A percentile compares a stretch with the other conserved stretches of the same genome.
Evolutionary conservation across 2,888 invertebrate genomes (phyloP).

Genomic region (Sarcophaga carnaria): DNA sequence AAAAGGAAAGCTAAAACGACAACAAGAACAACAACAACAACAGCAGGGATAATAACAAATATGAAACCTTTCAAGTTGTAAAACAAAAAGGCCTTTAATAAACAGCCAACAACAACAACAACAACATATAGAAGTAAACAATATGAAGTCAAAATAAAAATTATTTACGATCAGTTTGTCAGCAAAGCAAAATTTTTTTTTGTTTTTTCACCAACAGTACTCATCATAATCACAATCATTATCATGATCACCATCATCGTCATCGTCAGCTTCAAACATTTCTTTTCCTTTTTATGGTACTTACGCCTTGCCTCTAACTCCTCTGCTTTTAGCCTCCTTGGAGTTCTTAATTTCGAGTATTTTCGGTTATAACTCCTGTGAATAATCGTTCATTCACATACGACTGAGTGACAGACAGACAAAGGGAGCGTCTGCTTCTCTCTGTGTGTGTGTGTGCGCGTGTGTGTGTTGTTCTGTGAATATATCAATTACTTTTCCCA

Average conservation of each 20-base stretch:
- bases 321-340: conserved; percentile 8
- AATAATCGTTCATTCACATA: too few species aligned
- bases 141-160: conserved; percentile 74
- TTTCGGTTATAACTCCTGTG: conserved; percentile 14
- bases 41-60: background rate
- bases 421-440: too few species aligned
- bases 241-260: background rate
- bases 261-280: background rate
- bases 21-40: conserved; percentile 34
- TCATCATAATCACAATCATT: background rate
- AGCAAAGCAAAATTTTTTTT: conserved; percentile 72
- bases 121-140: conserved; percentile 24
- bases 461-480: too few species aligned
- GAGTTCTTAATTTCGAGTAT: conserved; percentile 34
- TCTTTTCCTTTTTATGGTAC: conserved; percentile 32
- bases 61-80: conserved; percentile 57
- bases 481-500: too few species aligned
- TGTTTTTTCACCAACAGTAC: conserved; percentile 49
- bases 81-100: conserved; percentile 50
- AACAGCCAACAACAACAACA: background rate
- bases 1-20: conserved; percentile 51
- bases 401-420: too few species aligned
- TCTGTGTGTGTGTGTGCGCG: too few species aligned
- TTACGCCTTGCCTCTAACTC: background rate
- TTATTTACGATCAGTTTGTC: conserved; percentile 81